Percentiles rank a stretch among this genome's conserved stretches.
phyloP scores from a whole-genome alignment of 2,113 vertebrate genomes.

The Nannospalax galili region DNA sequence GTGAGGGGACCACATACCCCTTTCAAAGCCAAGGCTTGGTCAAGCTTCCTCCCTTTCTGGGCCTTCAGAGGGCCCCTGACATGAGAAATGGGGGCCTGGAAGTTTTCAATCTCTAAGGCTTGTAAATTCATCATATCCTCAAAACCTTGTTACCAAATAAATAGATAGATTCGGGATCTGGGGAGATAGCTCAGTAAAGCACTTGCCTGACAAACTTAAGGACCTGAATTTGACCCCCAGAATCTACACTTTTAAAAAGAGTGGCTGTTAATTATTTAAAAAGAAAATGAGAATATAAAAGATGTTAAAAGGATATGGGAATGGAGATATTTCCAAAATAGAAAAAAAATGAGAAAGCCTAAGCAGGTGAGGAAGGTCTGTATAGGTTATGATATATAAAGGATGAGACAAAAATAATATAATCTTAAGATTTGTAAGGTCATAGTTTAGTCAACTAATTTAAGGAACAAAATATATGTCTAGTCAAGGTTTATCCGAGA shows the following conservation, averaged over 20 bases:
- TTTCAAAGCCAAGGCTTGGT: neutral
- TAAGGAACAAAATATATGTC: no score
- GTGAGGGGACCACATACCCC: neutral
- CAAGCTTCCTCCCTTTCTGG: neutral
- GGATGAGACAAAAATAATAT: no score
- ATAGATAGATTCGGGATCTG: neutral
- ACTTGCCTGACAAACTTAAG: neutral
- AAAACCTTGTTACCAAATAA: conserved; percentile 5
- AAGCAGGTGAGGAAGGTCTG: no score
- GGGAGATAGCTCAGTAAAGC: neutral
- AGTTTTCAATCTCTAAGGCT: neutral
- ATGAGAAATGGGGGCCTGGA: neutral
- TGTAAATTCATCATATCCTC: neutral
- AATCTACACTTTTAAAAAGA: neutral
- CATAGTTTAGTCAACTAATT: no score
- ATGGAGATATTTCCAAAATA: no score
- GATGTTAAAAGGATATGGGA: no score
- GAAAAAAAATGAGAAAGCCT: no score
- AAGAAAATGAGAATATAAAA: no score
- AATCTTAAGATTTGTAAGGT: no score
- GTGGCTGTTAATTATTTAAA: no score
- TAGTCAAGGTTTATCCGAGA: no score
- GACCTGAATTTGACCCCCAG: neutral
- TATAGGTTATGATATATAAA: no score
- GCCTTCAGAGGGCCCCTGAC: neutral